phyloP scores from a whole-genome alignment of 2,888 invertebrate genomes.

The Anaspis maculata region DNA sequence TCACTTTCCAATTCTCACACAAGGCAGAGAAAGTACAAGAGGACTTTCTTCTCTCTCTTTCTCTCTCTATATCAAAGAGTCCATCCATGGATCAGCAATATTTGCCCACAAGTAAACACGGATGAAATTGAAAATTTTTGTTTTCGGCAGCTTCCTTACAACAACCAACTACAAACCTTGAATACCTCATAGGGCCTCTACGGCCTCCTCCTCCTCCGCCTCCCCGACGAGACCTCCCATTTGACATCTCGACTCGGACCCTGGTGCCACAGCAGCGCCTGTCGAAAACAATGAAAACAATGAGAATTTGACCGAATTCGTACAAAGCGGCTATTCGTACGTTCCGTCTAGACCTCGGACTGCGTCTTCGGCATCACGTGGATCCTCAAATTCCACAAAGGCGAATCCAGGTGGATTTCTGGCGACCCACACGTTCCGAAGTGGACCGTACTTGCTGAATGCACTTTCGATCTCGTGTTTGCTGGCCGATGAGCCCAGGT shows the following conservation, averaged over 20 bases:
- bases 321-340: too few relatives aligned
- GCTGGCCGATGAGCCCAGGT: constrained; percentile 83
- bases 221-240: constrained; percentile 70
- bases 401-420: constrained; percentile 93
- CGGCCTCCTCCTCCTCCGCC: constrained; percentile 32
- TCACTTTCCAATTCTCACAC: too few relatives aligned
- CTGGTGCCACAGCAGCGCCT: constrained; percentile 84
- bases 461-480: constrained; percentile 91
- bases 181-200: constrained; percentile 37
- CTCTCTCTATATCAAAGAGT: too few relatives aligned
- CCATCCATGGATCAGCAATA: too few relatives aligned
- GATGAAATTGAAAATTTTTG: too few relatives aligned
- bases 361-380: constrained; percentile 87
- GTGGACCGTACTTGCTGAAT: constrained; percentile 84
- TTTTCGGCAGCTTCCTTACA: too few relatives aligned
- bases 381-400: constrained; percentile 90
- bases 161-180: constrained; percentile 30
- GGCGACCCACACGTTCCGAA: constrained; percentile 96
- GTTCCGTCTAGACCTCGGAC: constrained; percentile 50
- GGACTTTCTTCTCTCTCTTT: too few relatives aligned
- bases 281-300: constrained; percentile 9
- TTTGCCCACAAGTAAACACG: too few relatives aligned
- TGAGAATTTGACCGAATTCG: too few relatives aligned
- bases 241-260: constrained; percentile 89
- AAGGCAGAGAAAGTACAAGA: too few relatives aligned